Conservation (phyloP, 2,888 invertebrate species). For the Agrochola lota region DNA sequence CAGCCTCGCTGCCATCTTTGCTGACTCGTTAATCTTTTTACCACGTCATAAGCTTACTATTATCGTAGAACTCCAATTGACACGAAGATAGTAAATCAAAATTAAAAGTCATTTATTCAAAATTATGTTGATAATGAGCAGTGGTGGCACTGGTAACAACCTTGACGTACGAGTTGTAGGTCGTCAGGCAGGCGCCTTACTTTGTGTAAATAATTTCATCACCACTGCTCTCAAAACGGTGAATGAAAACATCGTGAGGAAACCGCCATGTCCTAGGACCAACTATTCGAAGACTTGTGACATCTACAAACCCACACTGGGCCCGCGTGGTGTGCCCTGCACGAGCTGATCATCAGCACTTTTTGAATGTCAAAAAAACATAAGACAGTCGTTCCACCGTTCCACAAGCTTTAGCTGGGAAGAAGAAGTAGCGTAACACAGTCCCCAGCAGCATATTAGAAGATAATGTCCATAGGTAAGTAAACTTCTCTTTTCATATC, state of each 20-base stretch:
- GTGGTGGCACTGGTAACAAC: too few species aligned
- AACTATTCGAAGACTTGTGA: too few species aligned
- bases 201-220: too few species aligned
- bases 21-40: constrained; percentile 20
- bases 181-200: too few species aligned
- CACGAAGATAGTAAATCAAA: background rate
- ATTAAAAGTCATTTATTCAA: background rate
- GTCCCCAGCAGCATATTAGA: background rate
- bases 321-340: too few species aligned
- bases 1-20: constrained; percentile 20
- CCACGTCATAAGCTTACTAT: background rate
- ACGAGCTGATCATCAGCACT: too few species aligned
- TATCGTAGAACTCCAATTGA: background rate
- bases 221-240: too few species aligned
- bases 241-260: too few species aligned
- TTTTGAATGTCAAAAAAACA: background rate
- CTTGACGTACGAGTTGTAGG: too few species aligned
- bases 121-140: background rate
- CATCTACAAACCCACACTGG: too few species aligned
- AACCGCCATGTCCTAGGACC: too few species aligned
- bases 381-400: background rate
- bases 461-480: background rate
- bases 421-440: background rate
- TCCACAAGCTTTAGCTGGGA: background rate
- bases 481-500: background rate